Evolutionary conservation across 2,113 vertebrate genomes (phyloP), one percentile per base, ranked within the genome.

Genomic region (Cairina moschata): DNA sequence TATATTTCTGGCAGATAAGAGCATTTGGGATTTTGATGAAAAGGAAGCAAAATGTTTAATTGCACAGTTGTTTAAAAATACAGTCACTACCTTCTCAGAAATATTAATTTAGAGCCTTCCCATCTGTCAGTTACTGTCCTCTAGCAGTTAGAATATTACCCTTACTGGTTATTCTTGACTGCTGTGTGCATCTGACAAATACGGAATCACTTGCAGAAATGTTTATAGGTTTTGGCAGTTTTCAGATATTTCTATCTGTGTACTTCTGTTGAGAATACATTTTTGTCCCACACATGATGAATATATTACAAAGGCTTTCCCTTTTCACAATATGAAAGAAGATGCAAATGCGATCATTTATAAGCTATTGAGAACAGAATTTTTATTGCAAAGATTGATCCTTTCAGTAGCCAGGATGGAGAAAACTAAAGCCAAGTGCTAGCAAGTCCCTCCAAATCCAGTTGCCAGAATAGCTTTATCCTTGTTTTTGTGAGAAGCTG

Each of bases 1-100:
- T 86, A 62, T 82, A 55, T 87, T 73, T 85, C 80, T 86, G 73
- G 25, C 76, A 93, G 62, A 67, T 60, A 66, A 88, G 29, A 91
- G 69, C 60, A 48, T 93, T 83, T 66, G 82, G 67, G 73, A 66
- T 86, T 86, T 86, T 93, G 69, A 46, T 88, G 74, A 75, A 93
- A 93, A 56, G 34, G 65, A 71, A 76, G 62, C n/a, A 17, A 79
- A 56, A 17, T 48, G 25, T 56, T 95, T 90, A 34, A 22, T 75
- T 92, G 48, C 55, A 55, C 9, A 11, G 4, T 22, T 66, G 65
- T 80, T 72, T 5, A 17, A 9, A 55, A 69, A 63, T 80, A n/a
- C 23, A 2, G 36, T 90, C 7, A 17, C 91, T 91, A 21, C 14
- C 8, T 25, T 83, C 72, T 92, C 34, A 44, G 65, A 52, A 86